These are phyloP conservation scores for Polyploca ridens DNA, from an alignment of 2,888 invertebrate genomes.

Conservation along the genomic window DNA sequence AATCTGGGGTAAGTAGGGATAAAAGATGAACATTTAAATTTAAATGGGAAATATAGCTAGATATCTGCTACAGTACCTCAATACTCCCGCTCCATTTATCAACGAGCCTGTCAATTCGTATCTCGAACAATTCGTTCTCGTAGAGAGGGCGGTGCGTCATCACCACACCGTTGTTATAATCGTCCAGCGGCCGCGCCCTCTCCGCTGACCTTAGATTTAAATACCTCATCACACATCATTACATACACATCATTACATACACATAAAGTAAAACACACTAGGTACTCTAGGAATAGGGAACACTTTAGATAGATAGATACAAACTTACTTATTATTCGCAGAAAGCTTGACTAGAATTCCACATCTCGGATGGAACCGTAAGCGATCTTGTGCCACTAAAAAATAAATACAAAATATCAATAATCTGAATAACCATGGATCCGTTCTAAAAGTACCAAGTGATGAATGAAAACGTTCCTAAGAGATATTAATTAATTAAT, in stretches of 20 bases:
- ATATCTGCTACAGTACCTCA: slow-evolving; percentile 79
- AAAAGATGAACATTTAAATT: too few relatives aligned
- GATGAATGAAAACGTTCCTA: too few relatives aligned
- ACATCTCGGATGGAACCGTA: slow-evolving; percentile 94
- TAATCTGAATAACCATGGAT: neutral
- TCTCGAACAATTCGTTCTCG: slow-evolving; percentile 97
- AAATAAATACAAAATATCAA: slow-evolving; percentile 21
- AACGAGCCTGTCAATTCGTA: slow-evolving; percentile 95
- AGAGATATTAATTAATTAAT: too few relatives aligned
- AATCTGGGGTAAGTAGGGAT: neutral
- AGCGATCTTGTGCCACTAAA: slow-evolving; percentile 83
- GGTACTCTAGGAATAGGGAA: neutral
- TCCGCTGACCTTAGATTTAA: slow-evolving; percentile 88
- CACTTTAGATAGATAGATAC: neutral
- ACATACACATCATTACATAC: neutral
- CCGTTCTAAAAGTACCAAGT: too few relatives aligned
- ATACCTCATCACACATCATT: neutral
- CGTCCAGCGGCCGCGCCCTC: slow-evolving; percentile 93
- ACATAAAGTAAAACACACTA: neutral
- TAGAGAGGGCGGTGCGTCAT: slow-evolving; percentile 95
- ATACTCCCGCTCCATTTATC: slow-evolving; percentile 98
- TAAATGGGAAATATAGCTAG: neutral
- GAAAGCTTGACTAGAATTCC: slow-evolving; percentile 95
- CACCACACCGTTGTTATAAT: slow-evolving; percentile 98
- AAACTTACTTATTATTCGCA: slow-evolving; percentile 86